Conservation (phyloP, 2,797 vertebrate species). For the Hephaestus fuliginosus region DNA sequence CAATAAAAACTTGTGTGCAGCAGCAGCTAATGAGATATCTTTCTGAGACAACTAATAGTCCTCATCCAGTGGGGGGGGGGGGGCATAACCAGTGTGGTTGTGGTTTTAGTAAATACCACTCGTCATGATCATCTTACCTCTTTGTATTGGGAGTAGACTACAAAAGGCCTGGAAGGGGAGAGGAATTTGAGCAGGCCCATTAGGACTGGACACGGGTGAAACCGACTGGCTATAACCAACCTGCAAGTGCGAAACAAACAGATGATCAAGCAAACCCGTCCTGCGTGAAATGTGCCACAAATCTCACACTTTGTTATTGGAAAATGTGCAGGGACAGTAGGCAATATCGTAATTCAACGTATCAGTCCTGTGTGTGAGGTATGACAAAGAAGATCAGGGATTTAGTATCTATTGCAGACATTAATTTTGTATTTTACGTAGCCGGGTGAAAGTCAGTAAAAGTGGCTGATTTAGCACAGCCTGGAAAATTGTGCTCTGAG, state of each 20-base stretch:
- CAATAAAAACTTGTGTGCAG: slow-evolving; percentile 45
- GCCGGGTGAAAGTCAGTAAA: slow-evolving; percentile 32
- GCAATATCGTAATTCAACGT: slow-evolving; percentile 30
- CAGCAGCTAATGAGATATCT: slow-evolving; percentile 29
- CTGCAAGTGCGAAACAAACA: slow-evolving; percentile 78
- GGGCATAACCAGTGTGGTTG: neutral
- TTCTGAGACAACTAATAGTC: slow-evolving; percentile 22
- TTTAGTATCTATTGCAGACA: slow-evolving; percentile 23
- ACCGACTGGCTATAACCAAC: slow-evolving; percentile 95
- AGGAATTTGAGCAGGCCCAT: slow-evolving; percentile 92
- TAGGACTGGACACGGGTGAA: slow-evolving; percentile 91
- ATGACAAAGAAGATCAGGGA: neutral
- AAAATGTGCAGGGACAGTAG: slow-evolving; percentile 1
- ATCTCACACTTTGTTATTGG: slow-evolving; percentile 36
- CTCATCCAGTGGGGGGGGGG: fast-evolving
- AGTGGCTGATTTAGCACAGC: slow-evolving; percentile 58
- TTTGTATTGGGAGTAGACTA: slow-evolving; percentile 96
- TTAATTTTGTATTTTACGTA: slow-evolving; percentile 26
- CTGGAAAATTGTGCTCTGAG: slow-evolving; percentile 26
- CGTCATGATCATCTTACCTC: slow-evolving; percentile 88
- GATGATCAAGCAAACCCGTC: slow-evolving; percentile 63
- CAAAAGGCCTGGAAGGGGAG: slow-evolving; percentile 95
- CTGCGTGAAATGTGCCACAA: slow-evolving; percentile 30
- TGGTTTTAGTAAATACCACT: neutral
- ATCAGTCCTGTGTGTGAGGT: slow-evolving; percentile 11